Conservation (phyloP, 2,888 invertebrate genomes). For the Corbicula japonica region DNA sequence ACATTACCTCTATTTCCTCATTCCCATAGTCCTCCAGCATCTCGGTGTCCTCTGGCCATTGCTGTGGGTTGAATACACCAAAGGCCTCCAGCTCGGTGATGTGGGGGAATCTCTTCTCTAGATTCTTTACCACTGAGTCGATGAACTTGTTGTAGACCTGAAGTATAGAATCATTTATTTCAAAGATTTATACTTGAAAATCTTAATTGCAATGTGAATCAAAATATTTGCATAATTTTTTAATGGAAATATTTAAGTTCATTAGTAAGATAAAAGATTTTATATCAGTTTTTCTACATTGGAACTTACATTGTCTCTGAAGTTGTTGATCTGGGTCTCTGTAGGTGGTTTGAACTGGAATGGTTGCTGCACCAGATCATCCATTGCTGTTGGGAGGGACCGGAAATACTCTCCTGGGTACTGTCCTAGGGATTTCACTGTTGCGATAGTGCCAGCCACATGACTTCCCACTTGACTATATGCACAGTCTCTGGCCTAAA, state of each 20-base stretch:
- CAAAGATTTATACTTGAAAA: neutral
- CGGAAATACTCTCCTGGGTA: slow-evolving; percentile 23
- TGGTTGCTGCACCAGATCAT: slow-evolving; percentile 1
- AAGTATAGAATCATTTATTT: neutral
- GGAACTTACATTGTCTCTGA: neutral
- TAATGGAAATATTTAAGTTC: neutral
- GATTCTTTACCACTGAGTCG: slow-evolving; percentile 27
- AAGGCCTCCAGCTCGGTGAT: too few species aligned
- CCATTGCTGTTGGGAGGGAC: neutral
- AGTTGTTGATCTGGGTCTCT: neutral
- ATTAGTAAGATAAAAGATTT: neutral
- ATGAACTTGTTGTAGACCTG: slow-evolving; percentile 37
- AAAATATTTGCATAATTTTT: neutral
- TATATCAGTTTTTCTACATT: neutral
- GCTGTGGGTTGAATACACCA: too few species aligned
- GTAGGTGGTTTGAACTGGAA: neutral
- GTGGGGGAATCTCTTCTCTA: too few species aligned
- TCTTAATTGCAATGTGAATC: neutral
- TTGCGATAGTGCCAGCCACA: slow-evolving; percentile 32
- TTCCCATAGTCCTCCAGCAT: too few species aligned
- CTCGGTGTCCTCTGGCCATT: too few species aligned
- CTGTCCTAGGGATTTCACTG: slow-evolving; percentile 9
- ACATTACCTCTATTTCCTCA: too few species aligned
- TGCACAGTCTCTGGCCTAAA: slow-evolving; percentile 18
- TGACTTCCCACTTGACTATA: slow-evolving; percentile 22